A percentile compares a stretch with the other conserved stretches of the same genome.
Evolutionary conservation across 2,797 vertebrate genomes (phyloP).

Genomic region (Ceryle rudis): DNA sequence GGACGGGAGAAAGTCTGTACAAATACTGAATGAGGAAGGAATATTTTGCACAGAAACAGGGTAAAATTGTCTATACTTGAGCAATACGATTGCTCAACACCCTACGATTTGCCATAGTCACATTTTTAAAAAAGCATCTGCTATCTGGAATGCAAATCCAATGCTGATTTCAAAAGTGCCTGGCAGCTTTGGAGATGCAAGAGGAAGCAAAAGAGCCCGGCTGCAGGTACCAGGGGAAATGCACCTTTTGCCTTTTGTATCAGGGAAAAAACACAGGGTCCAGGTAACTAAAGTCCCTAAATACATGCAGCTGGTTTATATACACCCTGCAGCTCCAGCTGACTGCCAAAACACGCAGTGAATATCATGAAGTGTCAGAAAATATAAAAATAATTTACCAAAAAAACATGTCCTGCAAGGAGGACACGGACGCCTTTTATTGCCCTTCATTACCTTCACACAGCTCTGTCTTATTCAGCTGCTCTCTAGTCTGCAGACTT

Average conservation of each 20-base stretch:
- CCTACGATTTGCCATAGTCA: not conserved
- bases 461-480: not conserved
- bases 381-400: not conserved
- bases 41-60: accelerated
- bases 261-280: not conserved
- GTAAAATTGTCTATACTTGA: not conserved
- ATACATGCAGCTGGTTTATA: not conserved
- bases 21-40: not conserved
- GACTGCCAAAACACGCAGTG: not conserved
- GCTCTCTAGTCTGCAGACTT: slow-evolving; percentile 21
- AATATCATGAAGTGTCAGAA: not conserved
- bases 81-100: accelerated
- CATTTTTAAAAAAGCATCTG: not conserved
- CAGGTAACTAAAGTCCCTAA: not conserved
- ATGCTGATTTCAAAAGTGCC: not conserved
- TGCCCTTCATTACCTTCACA: not conserved
- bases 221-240: not conserved
- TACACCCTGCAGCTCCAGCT: not conserved
- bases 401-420: not conserved
- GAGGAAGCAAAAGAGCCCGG: not conserved
- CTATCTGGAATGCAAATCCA: not conserved
- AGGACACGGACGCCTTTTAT: not conserved
- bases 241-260: not conserved
- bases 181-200: not conserved
- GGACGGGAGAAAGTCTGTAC: not conserved